These are phyloP conservation scores for Puntigrus tetrazona DNA, from an alignment of 2,113 vertebrate genomes.

Conservation along the genomic window DNA sequence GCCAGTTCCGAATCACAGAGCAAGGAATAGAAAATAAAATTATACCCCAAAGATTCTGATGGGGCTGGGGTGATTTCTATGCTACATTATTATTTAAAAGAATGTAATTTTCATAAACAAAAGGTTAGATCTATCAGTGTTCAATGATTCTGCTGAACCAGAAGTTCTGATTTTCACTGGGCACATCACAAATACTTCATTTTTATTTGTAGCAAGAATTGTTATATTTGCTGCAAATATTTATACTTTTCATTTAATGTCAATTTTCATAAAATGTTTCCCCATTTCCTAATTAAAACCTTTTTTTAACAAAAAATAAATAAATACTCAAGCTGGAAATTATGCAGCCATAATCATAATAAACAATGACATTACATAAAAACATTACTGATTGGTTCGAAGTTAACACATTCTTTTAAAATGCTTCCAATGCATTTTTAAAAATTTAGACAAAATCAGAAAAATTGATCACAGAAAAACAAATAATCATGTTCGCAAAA, in stretches of 20 bases:
- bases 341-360: background rate
- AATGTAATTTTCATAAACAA: background rate
- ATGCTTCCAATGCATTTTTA: background rate
- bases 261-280: background rate
- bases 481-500: background rate
- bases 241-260: background rate
- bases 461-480: background rate
- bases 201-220: background rate
- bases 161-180: background rate
- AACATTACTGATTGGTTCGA: background rate
- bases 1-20: background rate
- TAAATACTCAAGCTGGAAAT: background rate
- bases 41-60: background rate
- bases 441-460: background rate
- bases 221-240: background rate
- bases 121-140: background rate
- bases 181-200: background rate
- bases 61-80: no score
- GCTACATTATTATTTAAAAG: background rate
- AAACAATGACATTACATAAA: background rate
- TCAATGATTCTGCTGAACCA: background rate
- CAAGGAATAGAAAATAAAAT: background rate
- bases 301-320: background rate
- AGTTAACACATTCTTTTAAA: background rate
- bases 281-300: background rate